These are phyloP conservation scores for Drosophila pegasa DNA, from an alignment of 2,888 invertebrate genomes.

Conservation along the genomic window DNA sequence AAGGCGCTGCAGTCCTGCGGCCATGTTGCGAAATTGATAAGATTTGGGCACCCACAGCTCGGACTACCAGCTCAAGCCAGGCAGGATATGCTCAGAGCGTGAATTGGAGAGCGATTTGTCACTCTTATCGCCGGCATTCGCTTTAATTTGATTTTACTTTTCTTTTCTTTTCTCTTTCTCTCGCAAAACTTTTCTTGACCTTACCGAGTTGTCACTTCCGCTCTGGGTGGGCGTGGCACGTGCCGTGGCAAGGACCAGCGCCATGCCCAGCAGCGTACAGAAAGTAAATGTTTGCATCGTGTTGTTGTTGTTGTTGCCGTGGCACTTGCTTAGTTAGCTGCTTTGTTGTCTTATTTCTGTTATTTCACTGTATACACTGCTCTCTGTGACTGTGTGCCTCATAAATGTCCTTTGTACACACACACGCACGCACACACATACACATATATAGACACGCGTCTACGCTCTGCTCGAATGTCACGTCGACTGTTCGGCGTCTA, in stretches of 20 bases:
- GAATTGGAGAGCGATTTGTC: constrained; percentile 31
- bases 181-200: constrained; percentile 21
- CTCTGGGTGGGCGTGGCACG: constrained; percentile 79
- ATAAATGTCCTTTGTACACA: constrained; percentile 48
- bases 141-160: neutral
- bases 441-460: constrained; percentile 41
- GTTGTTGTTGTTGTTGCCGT: constrained; percentile 11
- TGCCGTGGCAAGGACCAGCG: constrained; percentile 58
- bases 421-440: constrained; percentile 23
- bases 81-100: constrained; percentile 29
- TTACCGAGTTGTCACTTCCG: constrained; percentile 82
- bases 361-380: constrained; percentile 28
- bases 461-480: constrained; percentile 64
- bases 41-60: neutral
- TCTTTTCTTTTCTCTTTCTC: neutral
- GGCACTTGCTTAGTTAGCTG: constrained; percentile 20
- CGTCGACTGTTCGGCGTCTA: constrained; percentile 63
- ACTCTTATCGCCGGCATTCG: constrained; percentile 33
- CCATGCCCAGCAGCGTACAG: constrained; percentile 67
- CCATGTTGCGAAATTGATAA: constrained; percentile 15
- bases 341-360: constrained; percentile 32
- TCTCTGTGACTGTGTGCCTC: constrained; percentile 26
- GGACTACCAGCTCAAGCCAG: constrained; percentile 17
- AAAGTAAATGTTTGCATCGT: constrained; percentile 73
- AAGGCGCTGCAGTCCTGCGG: constrained; percentile 5